Conservation (phyloP, 2,113 vertebrate genomes). For the Triplophysa rosa region DNA sequence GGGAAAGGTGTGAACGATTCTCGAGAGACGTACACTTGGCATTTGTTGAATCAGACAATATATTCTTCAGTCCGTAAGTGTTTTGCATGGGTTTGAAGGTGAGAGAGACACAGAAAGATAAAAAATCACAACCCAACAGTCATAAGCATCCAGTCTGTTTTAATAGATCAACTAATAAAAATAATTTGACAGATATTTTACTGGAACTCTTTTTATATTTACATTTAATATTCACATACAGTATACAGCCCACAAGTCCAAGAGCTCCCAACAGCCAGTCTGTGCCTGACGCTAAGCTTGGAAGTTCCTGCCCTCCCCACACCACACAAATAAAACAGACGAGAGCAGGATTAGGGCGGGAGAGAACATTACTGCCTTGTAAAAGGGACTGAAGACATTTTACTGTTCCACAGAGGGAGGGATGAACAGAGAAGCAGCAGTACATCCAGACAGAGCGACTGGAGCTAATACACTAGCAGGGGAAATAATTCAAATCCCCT, state of each 20-base stretch:
- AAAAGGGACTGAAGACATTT: conserved; percentile 36
- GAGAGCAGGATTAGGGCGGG: conserved; percentile 32
- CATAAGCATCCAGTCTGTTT: too few relatives aligned
- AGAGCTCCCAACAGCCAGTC: too few relatives aligned
- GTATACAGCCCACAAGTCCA: too few relatives aligned
- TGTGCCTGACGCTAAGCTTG: background rate
- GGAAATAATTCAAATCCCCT: conserved; percentile 42
- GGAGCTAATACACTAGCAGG: background rate
- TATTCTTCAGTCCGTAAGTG: background rate
- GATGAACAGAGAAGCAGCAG: conserved; percentile 13
- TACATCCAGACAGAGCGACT: background rate
- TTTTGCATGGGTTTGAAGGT: background rate
- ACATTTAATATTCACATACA: too few relatives aligned
- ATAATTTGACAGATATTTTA: too few relatives aligned
- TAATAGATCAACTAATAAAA: too few relatives aligned
- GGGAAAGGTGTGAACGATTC: conserved; percentile 6
- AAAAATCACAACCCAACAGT: background rate
- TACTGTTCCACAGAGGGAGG: conserved; percentile 22
- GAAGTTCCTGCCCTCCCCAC: background rate
- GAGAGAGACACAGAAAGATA: background rate
- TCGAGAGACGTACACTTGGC: conserved; percentile 21
- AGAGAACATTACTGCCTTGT: conserved; percentile 33
- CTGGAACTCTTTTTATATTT: too few relatives aligned
- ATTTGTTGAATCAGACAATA: conserved; percentile 30
- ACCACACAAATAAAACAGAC: conserved; percentile 7